A percentile compares a stretch with the other conserved stretches of the same genome.
Evolutionary conservation across 2,113 vertebrate species (phyloP).

Genomic region (Antennarius striatus): DNA sequence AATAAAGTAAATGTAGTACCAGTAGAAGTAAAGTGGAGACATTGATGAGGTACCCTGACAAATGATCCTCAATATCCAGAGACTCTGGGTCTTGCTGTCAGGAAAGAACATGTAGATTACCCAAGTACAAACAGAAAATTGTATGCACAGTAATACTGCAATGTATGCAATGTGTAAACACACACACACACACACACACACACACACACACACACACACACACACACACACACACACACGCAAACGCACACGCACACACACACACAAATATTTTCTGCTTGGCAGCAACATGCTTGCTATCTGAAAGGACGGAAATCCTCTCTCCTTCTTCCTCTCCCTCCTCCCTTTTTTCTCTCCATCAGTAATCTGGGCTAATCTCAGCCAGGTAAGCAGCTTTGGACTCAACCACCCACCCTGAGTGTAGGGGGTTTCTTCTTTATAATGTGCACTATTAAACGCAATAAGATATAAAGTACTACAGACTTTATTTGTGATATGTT

Average conservation of each 20-base stretch:
- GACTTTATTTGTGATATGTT: not conserved
- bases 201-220: too few relatives aligned
- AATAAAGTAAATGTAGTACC: slow-evolving; percentile 73
- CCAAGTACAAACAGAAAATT: not conserved
- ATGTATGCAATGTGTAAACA: not conserved
- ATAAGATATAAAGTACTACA: not conserved
- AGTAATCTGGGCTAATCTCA: slow-evolving; percentile 79
- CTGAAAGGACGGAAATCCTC: slow-evolving; percentile 62
- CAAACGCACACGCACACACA: not conserved
- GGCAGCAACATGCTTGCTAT: slow-evolving; percentile 43
- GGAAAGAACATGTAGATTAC: slow-evolving; percentile 10
- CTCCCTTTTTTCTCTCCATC: slow-evolving; percentile 51
- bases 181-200: too few relatives aligned
- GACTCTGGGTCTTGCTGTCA: slow-evolving; percentile 84
- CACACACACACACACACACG: slow-evolving; percentile 9
- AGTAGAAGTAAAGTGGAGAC: slow-evolving; percentile 91
- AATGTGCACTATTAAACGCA: slow-evolving; percentile 14
- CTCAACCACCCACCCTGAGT: slow-evolving; percentile 58
- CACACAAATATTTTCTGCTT: slow-evolving; percentile 29
- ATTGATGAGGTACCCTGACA: slow-evolving; percentile 90
- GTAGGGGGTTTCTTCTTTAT: slow-evolving; percentile 38
- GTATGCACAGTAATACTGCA: not conserved
- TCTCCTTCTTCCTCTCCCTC: slow-evolving; percentile 54
- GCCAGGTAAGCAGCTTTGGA: slow-evolving; percentile 80
- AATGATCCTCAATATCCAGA: slow-evolving; percentile 88